phyloP scores from a whole-genome alignment of 2,797 vertebrate genomes.

The Catamblyrhynchus diadema region DNA sequence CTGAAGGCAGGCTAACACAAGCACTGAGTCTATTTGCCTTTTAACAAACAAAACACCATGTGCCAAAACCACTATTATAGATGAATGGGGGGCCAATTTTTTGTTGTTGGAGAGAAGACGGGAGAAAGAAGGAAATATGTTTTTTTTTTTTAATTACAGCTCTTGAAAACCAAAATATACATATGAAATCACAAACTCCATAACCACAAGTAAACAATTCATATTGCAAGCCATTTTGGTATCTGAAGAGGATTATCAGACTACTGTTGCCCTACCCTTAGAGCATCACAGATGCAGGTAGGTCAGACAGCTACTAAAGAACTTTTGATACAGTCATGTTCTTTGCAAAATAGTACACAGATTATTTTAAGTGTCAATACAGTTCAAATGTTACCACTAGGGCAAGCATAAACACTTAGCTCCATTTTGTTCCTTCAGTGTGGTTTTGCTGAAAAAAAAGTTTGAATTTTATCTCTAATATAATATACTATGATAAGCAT shows the following conservation, averaged over 20 bases:
- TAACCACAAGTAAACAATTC: background rate
- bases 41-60: background rate
- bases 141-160: background rate
- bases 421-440: background rate
- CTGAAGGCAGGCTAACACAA: background rate
- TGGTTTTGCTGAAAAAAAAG: background rate
- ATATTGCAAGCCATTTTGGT: background rate
- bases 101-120: background rate
- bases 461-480: background rate
- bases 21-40: background rate
- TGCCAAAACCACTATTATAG: background rate
- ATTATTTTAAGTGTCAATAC: background rate
- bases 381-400: constrained; percentile 13
- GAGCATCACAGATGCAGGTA: background rate
- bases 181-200: background rate
- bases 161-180: background rate
- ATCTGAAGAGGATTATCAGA: background rate
- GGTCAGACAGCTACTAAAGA: background rate
- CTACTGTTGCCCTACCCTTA: background rate
- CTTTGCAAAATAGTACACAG: background rate
- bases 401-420: background rate
- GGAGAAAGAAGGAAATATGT: background rate
- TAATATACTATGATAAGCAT: background rate
- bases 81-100: accelerated
- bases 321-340: background rate